phyloP scores from a whole-genome alignment of 2,888 invertebrate species.

The Allygus modestus region DNA sequence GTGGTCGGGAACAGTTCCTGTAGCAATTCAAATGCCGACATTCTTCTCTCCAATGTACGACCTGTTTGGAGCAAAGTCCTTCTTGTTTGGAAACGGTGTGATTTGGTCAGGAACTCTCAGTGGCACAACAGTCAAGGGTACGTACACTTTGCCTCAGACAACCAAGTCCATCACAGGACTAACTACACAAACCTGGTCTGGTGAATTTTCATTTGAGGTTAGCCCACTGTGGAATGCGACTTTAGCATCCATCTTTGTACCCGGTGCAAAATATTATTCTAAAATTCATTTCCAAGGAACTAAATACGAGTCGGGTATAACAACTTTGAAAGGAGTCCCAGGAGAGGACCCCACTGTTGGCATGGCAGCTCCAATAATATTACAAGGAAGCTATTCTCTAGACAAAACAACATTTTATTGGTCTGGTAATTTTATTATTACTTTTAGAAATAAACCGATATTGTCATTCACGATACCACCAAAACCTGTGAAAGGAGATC shows the following conservation, averaged over 20 bases:
- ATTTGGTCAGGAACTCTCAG: conserved; percentile 67
- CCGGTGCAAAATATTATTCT: conserved; percentile 61
- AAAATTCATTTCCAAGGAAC: conserved; percentile 58
- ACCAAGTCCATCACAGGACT: conserved; percentile 35
- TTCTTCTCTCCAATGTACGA: conserved; percentile 64
- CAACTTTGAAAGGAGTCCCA: conserved; percentile 25
- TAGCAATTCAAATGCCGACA: conserved; percentile 65
- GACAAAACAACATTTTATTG: conserved; percentile 59
- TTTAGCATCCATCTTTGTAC: conserved; percentile 47
- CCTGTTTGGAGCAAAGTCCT: conserved; percentile 54
- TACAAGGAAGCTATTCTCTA: conserved; percentile 54
- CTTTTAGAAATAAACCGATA: conserved; percentile 39
- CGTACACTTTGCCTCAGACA: conserved; percentile 66
- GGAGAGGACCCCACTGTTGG: conserved; percentile 21
- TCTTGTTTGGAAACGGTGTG: conserved; percentile 65
- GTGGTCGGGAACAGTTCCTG: conserved; percentile 68
- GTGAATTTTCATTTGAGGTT: conserved; percentile 56
- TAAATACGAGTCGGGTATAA: conserved; percentile 30
- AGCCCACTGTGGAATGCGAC: conserved; percentile 59
- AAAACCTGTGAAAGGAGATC: background rate
- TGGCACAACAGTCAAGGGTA: conserved; percentile 65
- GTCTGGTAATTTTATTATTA: conserved; percentile 59
- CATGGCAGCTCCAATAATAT: conserved; percentile 54
- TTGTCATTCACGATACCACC: conserved; percentile 22
- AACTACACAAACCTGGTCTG: conserved; percentile 45